Conservation (phyloP, 2,797 vertebrate species). For the Avahi laniger region DNA sequence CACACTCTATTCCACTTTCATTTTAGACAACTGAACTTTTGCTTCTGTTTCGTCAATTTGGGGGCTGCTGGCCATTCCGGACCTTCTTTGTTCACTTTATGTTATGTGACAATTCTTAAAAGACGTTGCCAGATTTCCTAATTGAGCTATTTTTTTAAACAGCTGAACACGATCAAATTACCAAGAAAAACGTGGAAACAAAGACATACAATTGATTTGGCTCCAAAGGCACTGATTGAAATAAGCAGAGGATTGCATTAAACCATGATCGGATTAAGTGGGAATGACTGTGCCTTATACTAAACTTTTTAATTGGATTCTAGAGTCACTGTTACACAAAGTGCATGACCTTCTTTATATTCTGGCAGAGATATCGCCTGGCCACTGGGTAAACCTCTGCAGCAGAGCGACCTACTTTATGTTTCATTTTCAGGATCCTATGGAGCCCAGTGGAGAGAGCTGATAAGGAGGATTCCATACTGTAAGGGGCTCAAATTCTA, state of each 20-base stretch:
- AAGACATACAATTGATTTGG: conserved; percentile 72
- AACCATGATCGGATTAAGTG: conserved; percentile 74
- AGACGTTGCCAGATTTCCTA: conserved; percentile 66
- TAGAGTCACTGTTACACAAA: conserved; percentile 71
- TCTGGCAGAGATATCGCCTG: conserved; percentile 53
- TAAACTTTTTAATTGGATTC: conserved; percentile 80
- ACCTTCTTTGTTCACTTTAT: conserved; percentile 31
- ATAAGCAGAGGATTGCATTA: conserved; percentile 76
- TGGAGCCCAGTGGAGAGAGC: conserved; percentile 48
- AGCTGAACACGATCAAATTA: conserved; percentile 77
- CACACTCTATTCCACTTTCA: not conserved
- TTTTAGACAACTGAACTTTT: conserved; percentile 36
- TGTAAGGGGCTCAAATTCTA: conserved; percentile 48
- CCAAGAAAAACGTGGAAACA: conserved; percentile 70
- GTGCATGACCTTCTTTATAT: conserved; percentile 73
- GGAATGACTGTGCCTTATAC: conserved; percentile 58
- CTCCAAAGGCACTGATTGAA: conserved; percentile 70
- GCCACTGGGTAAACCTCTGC: conserved; percentile 38
- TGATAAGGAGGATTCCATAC: conserved; percentile 61
- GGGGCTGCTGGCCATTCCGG: not conserved
- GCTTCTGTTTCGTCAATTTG: not conserved
- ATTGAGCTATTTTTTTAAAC: conserved; percentile 54
- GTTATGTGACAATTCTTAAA: conserved; percentile 51
- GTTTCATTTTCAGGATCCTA: conserved; percentile 64
- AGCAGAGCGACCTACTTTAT: conserved; percentile 54